Base-by-base conservation (phyloP, 2,888 invertebrate genomes). In the Gastrophysa polygoni region DNA sequence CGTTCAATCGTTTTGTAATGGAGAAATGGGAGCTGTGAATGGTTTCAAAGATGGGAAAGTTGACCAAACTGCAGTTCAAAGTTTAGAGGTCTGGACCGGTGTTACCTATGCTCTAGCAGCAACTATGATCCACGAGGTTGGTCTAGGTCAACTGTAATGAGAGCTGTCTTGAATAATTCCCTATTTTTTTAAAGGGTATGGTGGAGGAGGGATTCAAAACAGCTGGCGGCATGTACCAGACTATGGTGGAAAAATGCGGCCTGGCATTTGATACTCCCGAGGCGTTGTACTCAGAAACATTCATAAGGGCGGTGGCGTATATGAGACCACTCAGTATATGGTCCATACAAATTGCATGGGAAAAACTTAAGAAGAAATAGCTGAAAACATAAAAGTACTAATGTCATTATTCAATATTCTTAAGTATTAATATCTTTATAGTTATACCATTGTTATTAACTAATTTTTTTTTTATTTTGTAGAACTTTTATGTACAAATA, bases 291-390 rank as follows among this genome's bases (percentile, higher is more conserved):
- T 90, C 87, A 67, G 87, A 89, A 71, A 89, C 90, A 49, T 86
- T 88, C 76, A 96, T 93, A 79, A 88, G 97, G 2, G 89, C 96
- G 0, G 87, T 96, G 55, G 95, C 90, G 0, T 97, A 98, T 82
- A 97, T 97, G 96, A 85, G 97, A n/a, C 95, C 97, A 0, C 82
- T 97, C 17, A 88, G 92, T 63, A 91, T 97, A 73, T 97, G 96
- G 96, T 88, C 93, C 0, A 94, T 97, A 87, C 93, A 95, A 77
- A 85, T 88, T 71, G 91, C 91, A 14, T 85, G 86, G 84, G 84
- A 85, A 67, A 73, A 69, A 48, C 44, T 49, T 2, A 65, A 66
- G 10, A 58, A 51, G n/a, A n/a, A n/a, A n/a, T n/a, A n/a, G n/a
- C n/a, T n/a, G n/a, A n/a, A n/a, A n/a, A n/a, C n/a, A n/a, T n/a